Conservation (phyloP, 2,113 vertebrate species). For the Trachemys scripta region DNA sequence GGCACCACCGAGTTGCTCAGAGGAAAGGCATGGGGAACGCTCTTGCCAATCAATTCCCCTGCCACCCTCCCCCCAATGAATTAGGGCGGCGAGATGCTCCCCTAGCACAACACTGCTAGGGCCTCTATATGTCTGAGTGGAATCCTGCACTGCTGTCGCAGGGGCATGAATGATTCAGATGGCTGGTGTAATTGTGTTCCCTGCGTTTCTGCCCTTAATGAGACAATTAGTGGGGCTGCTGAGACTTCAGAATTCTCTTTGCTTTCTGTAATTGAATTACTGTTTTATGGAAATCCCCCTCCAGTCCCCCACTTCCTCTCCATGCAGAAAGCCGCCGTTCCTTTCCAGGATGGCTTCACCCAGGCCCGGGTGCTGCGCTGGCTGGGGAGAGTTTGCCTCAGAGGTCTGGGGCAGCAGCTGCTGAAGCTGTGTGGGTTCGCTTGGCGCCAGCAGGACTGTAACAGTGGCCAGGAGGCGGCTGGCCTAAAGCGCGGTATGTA, state of each 20-base stretch:
- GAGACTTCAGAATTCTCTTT: constrained; percentile 74
- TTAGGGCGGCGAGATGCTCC: not conserved
- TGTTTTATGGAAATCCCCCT: constrained; percentile 65
- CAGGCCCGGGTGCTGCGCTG: too few relatives aligned
- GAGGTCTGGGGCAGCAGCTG: too few relatives aligned
- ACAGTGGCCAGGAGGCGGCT: too few relatives aligned
- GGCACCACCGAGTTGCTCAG: not conserved
- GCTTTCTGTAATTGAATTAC: constrained; percentile 75
- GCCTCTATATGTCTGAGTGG: constrained; percentile 46
- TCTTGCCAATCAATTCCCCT: not conserved
- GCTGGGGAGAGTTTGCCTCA: too few relatives aligned
- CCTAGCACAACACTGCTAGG: constrained; percentile 61
- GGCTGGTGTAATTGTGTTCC: constrained; percentile 64
- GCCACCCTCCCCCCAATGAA: not conserved
- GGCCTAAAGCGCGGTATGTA: too few relatives aligned
- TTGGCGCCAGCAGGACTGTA: too few relatives aligned
- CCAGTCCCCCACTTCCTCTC: not conserved
- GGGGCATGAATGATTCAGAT: constrained; percentile 72
- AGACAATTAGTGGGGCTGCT: constrained; percentile 75
- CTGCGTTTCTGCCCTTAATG: constrained; percentile 74
- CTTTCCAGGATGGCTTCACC: not conserved
- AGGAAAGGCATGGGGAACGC: not conserved
- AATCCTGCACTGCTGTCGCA: constrained; percentile 56
- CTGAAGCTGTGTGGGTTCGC: too few relatives aligned
- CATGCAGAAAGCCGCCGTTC: not conserved